Evolutionary conservation across 2,797 vertebrate genomes (phyloP), one percentile per base, ranked within the genome.

Genomic region (Chelonia mydas): DNA sequence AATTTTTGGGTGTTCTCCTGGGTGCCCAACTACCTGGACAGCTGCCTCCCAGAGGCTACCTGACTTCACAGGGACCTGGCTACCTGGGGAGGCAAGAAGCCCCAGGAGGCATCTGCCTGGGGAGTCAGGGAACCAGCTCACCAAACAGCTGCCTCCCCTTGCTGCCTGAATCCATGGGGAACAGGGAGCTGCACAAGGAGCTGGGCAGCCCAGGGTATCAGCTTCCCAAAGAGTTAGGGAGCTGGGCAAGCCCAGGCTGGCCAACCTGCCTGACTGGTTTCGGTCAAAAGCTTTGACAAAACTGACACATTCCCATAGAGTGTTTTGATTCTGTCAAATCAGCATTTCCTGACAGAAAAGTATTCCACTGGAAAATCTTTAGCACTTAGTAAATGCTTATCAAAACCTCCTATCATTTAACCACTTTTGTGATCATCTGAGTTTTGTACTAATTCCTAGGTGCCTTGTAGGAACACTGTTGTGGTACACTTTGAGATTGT

Each of bases 401-500:
- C 87, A 84, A 84, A 94, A 89, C 47, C 82, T 19, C 84, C 81
- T 88, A 6, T 45, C 33, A 25, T 51, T 0, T 10, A 89, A 57
- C 74, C 92, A 82, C 85, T 68, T 81, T 92, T 84, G 54, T 88
- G 86, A 92, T 92, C 68, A 61, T 72, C 49, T 16, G 28, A 33
- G 47, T 55, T 81, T 90, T 81, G 51, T 61, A 7, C 61, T 90
- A 4, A 79, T 16, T 37, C 33, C 55, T 85, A 51, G 3, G 3
- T 87, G 11, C 25, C 25, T 53, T 47, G 15, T n/a, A 81, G 82
- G 45, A 81, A 86, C 51, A 53, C 55, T 47, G 9, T 45, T 37
- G 11, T 3, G 49, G 11, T 19, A 47, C 3, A 8, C 28, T 54
- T 81, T 21, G 51, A 53, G 51, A 19, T 21, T 53, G 51, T 8